These are phyloP conservation scores for Neopelma chrysocephalum DNA, from an alignment of 2,797 vertebrate genomes.

Conservation along the genomic window DNA sequence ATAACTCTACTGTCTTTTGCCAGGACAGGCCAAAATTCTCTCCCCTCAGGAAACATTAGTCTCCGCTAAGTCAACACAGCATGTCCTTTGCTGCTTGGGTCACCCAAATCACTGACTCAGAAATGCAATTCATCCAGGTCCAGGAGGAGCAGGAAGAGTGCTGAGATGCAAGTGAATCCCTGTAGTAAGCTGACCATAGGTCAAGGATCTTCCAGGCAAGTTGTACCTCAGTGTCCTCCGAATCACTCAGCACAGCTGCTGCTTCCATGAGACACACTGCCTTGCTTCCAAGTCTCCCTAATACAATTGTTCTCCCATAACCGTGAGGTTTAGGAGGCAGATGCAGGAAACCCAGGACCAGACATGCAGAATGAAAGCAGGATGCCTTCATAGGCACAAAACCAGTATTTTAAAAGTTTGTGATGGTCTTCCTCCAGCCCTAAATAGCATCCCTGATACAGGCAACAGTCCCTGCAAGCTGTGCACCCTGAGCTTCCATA, in stretches of 20 bases:
- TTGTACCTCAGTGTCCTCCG: background rate
- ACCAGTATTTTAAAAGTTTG: background rate
- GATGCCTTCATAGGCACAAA: background rate
- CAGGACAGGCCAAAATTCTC: background rate
- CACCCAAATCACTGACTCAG: background rate
- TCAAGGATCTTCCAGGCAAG: background rate
- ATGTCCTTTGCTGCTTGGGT: background rate
- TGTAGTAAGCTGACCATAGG: background rate
- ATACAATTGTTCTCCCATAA: background rate
- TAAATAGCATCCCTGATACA: background rate
- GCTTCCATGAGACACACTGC: background rate
- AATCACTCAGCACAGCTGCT: background rate
- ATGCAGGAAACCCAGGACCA: background rate
- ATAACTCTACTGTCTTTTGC: background rate
- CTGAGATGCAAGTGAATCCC: background rate
- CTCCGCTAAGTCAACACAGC: background rate
- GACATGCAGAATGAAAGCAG: background rate
- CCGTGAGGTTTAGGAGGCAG: background rate
- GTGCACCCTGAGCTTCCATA: background rate
- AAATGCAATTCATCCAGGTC: background rate
- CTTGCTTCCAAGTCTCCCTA: background rate
- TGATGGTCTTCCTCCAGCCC: background rate
- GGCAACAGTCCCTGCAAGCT: background rate
- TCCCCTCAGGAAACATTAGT: background rate
- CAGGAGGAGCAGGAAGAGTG: background rate